Base-by-base conservation (phyloP, 2,113 vertebrate species). In the Caranx melampygus region DNA sequence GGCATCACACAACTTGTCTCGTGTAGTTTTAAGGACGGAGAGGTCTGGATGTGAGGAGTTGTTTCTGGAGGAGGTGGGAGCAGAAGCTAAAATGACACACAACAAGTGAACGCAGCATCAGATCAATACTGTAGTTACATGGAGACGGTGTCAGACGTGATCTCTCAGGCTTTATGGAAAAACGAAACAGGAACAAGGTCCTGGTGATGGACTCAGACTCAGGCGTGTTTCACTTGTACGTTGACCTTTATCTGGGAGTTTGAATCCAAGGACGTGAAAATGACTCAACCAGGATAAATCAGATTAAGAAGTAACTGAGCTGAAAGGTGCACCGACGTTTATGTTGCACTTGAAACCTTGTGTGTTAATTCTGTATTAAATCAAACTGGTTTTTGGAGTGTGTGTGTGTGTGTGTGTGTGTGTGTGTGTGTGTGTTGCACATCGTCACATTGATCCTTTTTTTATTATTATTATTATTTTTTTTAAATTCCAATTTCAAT, bases 191-290 rank as follows among this genome's bases (percentile, higher is more conserved):
- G 26, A 26, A 26, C 26, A 26, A 26, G 26, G 26, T 26, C 26
- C 26, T 26, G 26, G 26, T 26, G 26, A 26, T 26, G 26, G 26
- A 26, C 26, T 26, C 26, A 26, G 18, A 13, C 34, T 63, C 20
- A 3, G 1, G 52, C 8, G 10, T 9, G 42, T 58, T 73, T 35
- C 67, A 26, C 34, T 16, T 21, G n/a, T 20, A 18, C 6, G 5
- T 7, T 70, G 81, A 79, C 78, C 75, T 89, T 66, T 63, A 52
- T 20, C 18, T 6, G 72, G 60, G 58, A 82, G 72, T 40, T 84
- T 8, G 20, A 62, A 16, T 10, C 5, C 14, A 78, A 79, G 59
- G 57, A 16, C 70, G 73, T 20, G 11, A 20, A 21, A 14, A 21
- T 12, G n/a, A 66, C 51, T 62, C 18, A 52, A 4, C 2, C 26